A percentile compares a stretch with the other conserved stretches of the same genome.
These are phyloP conservation scores for Steinernema hermaphroditum DNA, from an alignment of 2,888 invertebrate species.

Conservation along the genomic window DNA sequence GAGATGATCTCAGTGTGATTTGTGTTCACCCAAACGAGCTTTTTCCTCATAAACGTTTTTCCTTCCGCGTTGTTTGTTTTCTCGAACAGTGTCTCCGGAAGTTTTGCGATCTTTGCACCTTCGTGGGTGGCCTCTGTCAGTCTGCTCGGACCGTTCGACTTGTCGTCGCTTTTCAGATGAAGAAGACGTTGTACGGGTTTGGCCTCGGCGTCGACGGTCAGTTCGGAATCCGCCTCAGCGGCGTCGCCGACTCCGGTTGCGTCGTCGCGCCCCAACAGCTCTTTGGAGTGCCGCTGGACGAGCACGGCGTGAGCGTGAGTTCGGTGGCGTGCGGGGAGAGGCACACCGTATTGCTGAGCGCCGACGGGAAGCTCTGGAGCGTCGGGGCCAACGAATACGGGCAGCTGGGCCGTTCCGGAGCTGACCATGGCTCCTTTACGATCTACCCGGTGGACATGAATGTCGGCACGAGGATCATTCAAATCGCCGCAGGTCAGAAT, in stretches of 20 bases:
- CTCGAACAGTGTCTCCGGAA: too few species aligned
- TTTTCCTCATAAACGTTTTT: neutral
- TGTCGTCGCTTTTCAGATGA: conserved; percentile 46
- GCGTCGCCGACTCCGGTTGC: conserved; percentile 27
- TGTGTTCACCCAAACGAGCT: neutral
- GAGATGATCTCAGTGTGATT: neutral
- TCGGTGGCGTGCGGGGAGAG: conserved; percentile 53
- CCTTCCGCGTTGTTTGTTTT: too few species aligned
- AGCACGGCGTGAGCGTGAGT: conserved; percentile 43
- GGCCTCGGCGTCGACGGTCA: conserved; percentile 54
- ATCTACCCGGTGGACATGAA: conserved; percentile 52
- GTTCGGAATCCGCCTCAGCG: conserved; percentile 43
- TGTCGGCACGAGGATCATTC: conserved; percentile 42
- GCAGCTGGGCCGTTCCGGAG: conserved; percentile 35
- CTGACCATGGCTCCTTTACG: conserved; percentile 47
- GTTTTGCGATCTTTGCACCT: too few species aligned
- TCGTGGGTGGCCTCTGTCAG: too few species aligned
- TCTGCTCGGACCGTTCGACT: too few species aligned
- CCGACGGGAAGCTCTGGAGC: conserved; percentile 56
- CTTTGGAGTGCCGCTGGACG: conserved; percentile 49
- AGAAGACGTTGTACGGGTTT: conserved; percentile 48
- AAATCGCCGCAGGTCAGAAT: conserved; percentile 52
- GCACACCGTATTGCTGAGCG: conserved; percentile 54
- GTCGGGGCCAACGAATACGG: conserved; percentile 52
- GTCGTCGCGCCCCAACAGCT: conserved; percentile 45